Percentiles rank a stretch among this genome's conserved stretches.
phyloP scores from a whole-genome alignment of 2,888 invertebrate species.

The Halictus quadricinctus region DNA sequence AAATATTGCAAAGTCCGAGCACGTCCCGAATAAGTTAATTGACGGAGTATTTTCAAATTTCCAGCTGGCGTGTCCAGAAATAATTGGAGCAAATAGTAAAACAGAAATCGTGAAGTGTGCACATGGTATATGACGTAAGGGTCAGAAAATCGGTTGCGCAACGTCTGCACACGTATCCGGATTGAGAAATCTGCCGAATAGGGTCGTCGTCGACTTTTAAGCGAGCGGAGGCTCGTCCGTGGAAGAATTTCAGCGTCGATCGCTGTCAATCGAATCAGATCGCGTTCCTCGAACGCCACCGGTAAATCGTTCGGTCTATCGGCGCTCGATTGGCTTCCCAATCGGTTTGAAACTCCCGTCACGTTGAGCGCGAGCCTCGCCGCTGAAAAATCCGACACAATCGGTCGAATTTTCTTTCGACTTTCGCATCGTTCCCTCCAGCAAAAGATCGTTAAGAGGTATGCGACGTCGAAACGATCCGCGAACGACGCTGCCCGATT shows the following conservation, averaged over 20 bases:
- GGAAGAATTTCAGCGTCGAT: conserved; percentile 35
- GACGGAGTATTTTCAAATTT: too few relatives aligned
- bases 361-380: conserved; percentile 36
- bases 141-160: neutral
- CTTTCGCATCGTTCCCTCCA: neutral
- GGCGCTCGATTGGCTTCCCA: conserved; percentile 39
- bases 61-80: too few relatives aligned
- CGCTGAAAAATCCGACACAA: conserved; percentile 41
- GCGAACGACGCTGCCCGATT: neutral
- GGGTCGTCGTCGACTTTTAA: conserved; percentile 26
- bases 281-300: conserved; percentile 44
- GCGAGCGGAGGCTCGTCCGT: conserved; percentile 13
- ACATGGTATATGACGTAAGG: neutral
- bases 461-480: conserved; percentile 18
- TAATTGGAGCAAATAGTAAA: neutral
- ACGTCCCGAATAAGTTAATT: too few relatives aligned
- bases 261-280: conserved; percentile 39
- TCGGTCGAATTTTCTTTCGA: conserved; percentile 36
- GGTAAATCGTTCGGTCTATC: conserved; percentile 47
- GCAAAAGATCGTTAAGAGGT: conserved; percentile 32
- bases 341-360: conserved; percentile 34
- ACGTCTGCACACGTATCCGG: neutral
- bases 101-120: neutral
- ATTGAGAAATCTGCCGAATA: neutral
- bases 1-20: too few relatives aligned